Evolutionary conservation across 2,113 vertebrate species (phyloP), one percentile per base, ranked within the genome.

Genomic region (Solea solea): DNA sequence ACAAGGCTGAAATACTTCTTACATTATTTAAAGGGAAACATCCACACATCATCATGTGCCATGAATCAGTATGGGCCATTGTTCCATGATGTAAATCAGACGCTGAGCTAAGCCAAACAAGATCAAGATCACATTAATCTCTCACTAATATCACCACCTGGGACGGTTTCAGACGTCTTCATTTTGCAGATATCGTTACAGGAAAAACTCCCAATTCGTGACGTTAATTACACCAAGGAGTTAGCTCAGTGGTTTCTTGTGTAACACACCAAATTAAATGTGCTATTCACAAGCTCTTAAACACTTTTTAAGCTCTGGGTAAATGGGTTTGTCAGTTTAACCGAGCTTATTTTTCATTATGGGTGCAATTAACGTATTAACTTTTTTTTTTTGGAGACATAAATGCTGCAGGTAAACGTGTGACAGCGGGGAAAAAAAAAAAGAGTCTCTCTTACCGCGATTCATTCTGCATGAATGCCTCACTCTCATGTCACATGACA

Each of bases 301-400:
- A 53, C 28, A 41, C 67, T 44, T 52, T 52, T n/a, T 7, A 69
- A 60, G 44, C 57, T 82, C 8, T 62, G 34, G 65, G 67, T 16
- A 51, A 61, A 59, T 57, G 28, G 25, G 71, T 70, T 68, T 70
- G 61, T 71, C 51, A 27, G 15, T 54, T 52, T 45, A 13, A 63
- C 9, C 50, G 60, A 15, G 28, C 59, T 25, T 62, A 65, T 54
- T 68, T 83, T 53, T 83, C 45, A 69, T 64, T n/a, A 53, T 5
- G 5, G n/a, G 28, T 55, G 16, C 68, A 74, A 71, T 86, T 80
- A 63, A 54, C 41, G 25, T 1, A 10, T 5, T 66, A 62, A 34
- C 34, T 2, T 21, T 52, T 72, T 52, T 72, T 64, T 62, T 67
- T 74, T 58, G 51, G 13, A 69, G 50, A 77, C 54, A 8, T 21